Conservation (phyloP, 2,113 vertebrate species). For the Bolborhynchus lineola region DNA sequence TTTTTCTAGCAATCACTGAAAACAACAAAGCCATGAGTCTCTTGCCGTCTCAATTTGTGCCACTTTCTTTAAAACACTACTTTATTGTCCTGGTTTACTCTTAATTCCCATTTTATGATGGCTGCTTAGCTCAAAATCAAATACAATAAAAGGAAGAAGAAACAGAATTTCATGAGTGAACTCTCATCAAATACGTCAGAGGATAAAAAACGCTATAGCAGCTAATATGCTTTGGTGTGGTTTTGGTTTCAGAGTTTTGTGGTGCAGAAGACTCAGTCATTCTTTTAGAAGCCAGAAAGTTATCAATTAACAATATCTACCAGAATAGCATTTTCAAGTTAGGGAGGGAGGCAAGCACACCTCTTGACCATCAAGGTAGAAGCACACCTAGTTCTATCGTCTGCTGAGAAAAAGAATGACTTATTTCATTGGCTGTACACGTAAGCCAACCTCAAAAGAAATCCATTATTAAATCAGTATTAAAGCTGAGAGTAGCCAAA, state of each 20-base stretch:
- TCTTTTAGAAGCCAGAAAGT: not conserved
- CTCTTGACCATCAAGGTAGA: not conserved
- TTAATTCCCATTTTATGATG: not conserved
- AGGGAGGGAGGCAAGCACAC: rapidly evolving
- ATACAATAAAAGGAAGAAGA: not conserved
- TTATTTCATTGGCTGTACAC: not conserved
- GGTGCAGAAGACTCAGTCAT: not conserved
- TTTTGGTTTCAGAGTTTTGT: not conserved
- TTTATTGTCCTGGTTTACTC: not conserved
- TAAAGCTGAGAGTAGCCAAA: not conserved
- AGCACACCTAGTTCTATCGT: not conserved
- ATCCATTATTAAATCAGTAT: not conserved
- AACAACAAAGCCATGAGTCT: not conserved
- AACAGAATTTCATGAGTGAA: not conserved
- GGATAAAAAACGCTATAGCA: not conserved
- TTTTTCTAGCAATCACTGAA: not conserved
- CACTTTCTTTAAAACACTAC: not conserved
- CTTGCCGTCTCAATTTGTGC: not conserved
- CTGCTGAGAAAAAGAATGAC: not conserved
- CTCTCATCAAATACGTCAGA: not conserved
- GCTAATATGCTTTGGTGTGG: not conserved
- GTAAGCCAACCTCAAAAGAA: not conserved
- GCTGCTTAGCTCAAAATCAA: not conserved
- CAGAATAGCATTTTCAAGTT: not conserved
- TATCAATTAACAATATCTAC: not conserved